These are phyloP conservation scores for Stratiolaelaps scimitus DNA, from an alignment of 1,140 invertebrate species.

Conservation along the genomic window DNA sequence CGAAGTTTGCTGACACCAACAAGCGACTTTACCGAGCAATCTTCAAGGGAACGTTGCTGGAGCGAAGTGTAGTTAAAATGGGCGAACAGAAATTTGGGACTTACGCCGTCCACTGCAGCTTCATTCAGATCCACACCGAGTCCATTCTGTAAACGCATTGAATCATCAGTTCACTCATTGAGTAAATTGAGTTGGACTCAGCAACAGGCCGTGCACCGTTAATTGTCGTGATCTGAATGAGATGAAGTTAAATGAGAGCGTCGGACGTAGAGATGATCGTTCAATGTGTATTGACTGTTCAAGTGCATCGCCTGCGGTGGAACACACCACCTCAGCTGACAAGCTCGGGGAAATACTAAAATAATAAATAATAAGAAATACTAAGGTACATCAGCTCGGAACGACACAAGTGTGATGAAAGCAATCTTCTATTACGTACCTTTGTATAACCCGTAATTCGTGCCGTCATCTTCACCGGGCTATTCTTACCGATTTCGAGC, in stretches of 20 bases:
- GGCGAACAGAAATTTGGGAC: background rate
- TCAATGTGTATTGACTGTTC: no score
- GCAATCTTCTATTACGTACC: background rate
- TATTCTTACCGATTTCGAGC: background rate
- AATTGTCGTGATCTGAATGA: no score
- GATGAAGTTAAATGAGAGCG: no score
- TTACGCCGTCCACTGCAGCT: background rate
- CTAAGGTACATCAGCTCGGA: no score
- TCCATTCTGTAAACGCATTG: background rate
- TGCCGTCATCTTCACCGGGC: background rate
- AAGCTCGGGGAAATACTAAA: no score
- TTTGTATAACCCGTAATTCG: conserved; percentile 3
- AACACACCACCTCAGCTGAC: no score
- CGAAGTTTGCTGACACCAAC: background rate
- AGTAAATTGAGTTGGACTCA: background rate
- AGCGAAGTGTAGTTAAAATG: background rate
- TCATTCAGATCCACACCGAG: conserved; percentile 5
- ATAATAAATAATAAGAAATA: no score
- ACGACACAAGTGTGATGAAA: background rate
- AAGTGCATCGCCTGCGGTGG: no score
- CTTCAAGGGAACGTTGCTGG: background rate
- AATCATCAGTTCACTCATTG: background rate
- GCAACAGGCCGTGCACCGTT: no score
- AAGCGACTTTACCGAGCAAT: background rate
- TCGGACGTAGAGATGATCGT: no score